Base-by-base conservation (phyloP, 2,113 vertebrate species). In the Perca schrenkii region DNA sequence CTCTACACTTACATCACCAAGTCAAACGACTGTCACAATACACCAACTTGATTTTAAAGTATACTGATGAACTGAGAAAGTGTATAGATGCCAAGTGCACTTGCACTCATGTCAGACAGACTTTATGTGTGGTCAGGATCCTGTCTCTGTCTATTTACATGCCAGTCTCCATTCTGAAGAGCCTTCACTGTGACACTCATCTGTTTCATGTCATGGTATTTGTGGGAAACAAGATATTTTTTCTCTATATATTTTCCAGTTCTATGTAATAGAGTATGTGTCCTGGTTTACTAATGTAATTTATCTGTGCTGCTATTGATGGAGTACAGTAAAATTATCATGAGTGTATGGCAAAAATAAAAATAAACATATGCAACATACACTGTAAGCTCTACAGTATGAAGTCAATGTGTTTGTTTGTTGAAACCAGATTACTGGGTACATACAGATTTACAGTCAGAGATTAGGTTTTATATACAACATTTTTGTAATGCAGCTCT, bases 11-110 rank as follows among this genome's bases (percentile, higher is more conserved):
- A 80, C 79, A 63, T 82, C 88, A 79, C 40, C 52, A 6, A 53
- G 72, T 86, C 79, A 57, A 70, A 61, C 15, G 47, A 62, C 70
- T 79, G 78, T 86, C 82, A 83, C 82, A 77, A 79, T 74, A 80
- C 17, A 15, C 34, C 54, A n/a, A 4, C 58, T 28, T 46, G 34
- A 54, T 62, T 53, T 72, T 54, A 17, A 74, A 64, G 52, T 19
- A 60, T 11, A 62, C 53, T 16, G 54, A 63, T 73, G 49, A 72
- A 62, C 49, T 57, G 66, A 62, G 66, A 36, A 70, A 43, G 52
- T 52, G 8, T 36, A 22, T 22, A 19, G 36, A 68, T 56, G 77
- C n/a, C 62, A 62, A 64, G 40, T 47, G 31, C 2, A 7, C 43
- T n/a, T 28, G 36, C 47, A 11, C 10, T 43, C 40, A 12, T 68